These are phyloP conservation scores for Burhinus oedicnemus DNA, from an alignment of 2,113 vertebrate genomes.

Conservation along the genomic window DNA sequence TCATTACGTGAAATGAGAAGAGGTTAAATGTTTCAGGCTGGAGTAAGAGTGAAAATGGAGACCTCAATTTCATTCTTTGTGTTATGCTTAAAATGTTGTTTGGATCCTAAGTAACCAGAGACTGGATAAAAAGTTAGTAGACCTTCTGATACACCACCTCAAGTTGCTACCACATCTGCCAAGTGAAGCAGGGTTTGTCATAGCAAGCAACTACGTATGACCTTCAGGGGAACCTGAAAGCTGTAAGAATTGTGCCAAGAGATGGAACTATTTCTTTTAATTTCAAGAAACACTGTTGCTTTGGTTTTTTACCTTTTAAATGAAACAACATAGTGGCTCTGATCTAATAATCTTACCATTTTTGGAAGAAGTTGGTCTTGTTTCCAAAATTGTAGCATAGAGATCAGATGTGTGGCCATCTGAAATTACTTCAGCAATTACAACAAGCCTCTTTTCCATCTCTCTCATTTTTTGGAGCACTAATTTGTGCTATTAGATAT, in stretches of 20 bases:
- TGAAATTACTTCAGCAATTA: not conserved
- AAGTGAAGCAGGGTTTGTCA: not conserved
- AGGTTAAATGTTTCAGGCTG: not conserved
- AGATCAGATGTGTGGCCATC: not conserved
- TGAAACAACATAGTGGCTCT: not conserved
- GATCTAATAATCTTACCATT: not conserved
- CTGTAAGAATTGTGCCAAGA: not conserved
- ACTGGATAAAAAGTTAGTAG: not conserved
- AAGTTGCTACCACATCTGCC: not conserved
- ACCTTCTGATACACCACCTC: not conserved
- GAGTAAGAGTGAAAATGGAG: not conserved
- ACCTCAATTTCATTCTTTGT: not conserved
- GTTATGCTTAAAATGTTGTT: not conserved
- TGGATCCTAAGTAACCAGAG: not conserved
- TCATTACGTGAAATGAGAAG: not conserved
- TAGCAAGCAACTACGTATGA: not conserved
- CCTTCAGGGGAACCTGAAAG: not conserved
- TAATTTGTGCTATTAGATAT: not conserved
- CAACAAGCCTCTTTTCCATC: not conserved
- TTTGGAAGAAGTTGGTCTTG: not conserved
- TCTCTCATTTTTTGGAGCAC: not conserved
- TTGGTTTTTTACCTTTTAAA: not conserved
- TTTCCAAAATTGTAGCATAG: not conserved
- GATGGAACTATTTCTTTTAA: not conserved
- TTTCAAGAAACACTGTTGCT: not conserved